A percentile compares a stretch with the other conserved stretches of the same genome.
Conservation (phyloP, 1,140 invertebrate genomes). For the Drosophila tropicalis region DNA sequence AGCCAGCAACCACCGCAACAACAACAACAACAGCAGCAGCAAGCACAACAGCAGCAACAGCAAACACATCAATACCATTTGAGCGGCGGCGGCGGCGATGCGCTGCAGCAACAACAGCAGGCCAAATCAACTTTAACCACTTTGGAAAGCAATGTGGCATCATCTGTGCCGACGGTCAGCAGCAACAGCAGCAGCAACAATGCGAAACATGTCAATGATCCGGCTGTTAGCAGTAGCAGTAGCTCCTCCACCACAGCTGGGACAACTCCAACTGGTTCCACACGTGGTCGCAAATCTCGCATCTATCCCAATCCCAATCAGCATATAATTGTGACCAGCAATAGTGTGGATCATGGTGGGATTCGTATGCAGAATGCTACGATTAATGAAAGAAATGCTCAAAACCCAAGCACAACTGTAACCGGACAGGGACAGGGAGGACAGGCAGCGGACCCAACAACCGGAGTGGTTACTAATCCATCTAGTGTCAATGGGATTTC, state of each 20-base stretch:
- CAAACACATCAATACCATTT: constrained; percentile 50
- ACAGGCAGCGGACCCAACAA: not conserved
- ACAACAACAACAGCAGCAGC: constrained; percentile 61
- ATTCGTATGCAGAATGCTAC: constrained; percentile 75
- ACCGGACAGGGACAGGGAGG: constrained; percentile 7
- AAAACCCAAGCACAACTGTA: constrained; percentile 19
- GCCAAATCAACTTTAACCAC: constrained; percentile 50
- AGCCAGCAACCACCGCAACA: constrained; percentile 63
- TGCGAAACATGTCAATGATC: constrained; percentile 63
- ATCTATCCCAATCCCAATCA: constrained; percentile 81
- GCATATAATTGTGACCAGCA: constrained; percentile 79
- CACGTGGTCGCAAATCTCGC: constrained; percentile 74
- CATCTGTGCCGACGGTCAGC: constrained; percentile 42
- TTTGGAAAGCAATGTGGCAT: constrained; percentile 42
- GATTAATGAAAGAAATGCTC: constrained; percentile 60
- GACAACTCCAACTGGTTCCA: constrained; percentile 62
- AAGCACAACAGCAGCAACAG: constrained; percentile 55
- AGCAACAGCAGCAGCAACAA: constrained; percentile 47
- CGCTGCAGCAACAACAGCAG: constrained; percentile 55
- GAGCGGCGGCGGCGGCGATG: constrained; percentile 4
- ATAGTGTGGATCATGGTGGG: constrained; percentile 78
- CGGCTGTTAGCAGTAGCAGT: constrained; percentile 71
- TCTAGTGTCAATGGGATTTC: constrained; percentile 63
- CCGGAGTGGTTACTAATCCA: constrained; percentile 9
- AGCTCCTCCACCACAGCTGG: constrained; percentile 26